Base-by-base conservation (phyloP, 1,140 invertebrate genomes). In the Drosophila baimaii region DNA sequence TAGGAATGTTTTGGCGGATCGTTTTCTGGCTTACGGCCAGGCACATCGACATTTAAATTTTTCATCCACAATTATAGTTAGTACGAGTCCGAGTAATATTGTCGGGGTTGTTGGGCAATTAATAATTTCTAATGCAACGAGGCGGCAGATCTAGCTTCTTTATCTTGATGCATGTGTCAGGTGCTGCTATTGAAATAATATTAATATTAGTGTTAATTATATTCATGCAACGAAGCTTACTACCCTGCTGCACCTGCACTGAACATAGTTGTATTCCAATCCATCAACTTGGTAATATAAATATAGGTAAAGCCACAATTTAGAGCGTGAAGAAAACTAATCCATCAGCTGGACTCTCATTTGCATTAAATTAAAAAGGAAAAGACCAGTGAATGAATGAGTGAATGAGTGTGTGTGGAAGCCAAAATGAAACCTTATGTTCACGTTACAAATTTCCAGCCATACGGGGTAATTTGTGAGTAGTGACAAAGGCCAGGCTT, bases 361-460 rank as follows among this genome's bases (percentile, higher is more conserved):
- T 83, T 85, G 79, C 83, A 86, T 88, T 61, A 31, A 47, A 59
- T 71, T 57, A 31, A 70, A 57, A 70, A 15, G 33, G 33, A 70
- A 63, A 31, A 49, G 2, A 21, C 41, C 41, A 55, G 35, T 52
- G 23, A 19, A 17, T 8, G 15, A 37, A 15, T n/a, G 29, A 47
- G 19, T 37, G 37, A 23, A 27, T 17, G 3, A n/a, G 25, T n/a
- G 51, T 17, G 41, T 44, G 54, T 25, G 43, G 35, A 33, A 41
- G 29, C 31, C 23, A 46, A 71, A 82, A 86, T 86, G 83, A 86
- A 86, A 86, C 82, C 82, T 86, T 86, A 86, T 86, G 82, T 79
- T 83, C 66, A 33, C 72, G 43, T 43, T 57, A 76, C 52, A 68
- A 81, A 81, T 78, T 82, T 83, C 23, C 46, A 68, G 73, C 54